Base-by-base conservation (phyloP, 2,888 invertebrate genomes). In the Sphaerophoria rueppellii region DNA sequence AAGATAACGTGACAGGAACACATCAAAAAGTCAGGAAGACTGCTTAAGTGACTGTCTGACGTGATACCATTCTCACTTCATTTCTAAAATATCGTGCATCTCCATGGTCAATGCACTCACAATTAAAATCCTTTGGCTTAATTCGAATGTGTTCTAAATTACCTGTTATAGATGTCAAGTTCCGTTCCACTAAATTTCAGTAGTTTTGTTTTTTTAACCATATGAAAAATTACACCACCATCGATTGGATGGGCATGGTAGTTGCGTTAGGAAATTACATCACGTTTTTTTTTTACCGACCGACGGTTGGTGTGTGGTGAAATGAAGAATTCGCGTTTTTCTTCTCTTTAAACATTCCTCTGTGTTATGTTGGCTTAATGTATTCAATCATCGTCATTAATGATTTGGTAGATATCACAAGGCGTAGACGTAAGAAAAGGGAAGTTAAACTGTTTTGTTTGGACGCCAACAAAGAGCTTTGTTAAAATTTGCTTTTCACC, bases 341-440 rank as follows among this genome's bases (percentile, higher is more conserved):
- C n/a, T n/a, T 63, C 43, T 24, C 43, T 2, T 37, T 37, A 63
- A 48, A 50, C 63, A 65, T 65, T 65, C 63, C 63, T 14, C 12
- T 6, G 35, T 16, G 9, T 46, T n/a, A 6, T 7, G 9, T 35
- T 48, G 11, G 24, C 24, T 24, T 65, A 48, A 50, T 65, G 50
- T 50, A 65, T 65, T 65, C 35, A 65, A 65, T 65, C 63, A 65
- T 37, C 63, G 16, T 65, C 43, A 37, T 50, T 35, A 48, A 7
- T 9, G 40, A 9, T 40, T 7, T 40, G 12, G 9, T 9, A 9
- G 43, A 12, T 43, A 43, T 43, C 43, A 43, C 12, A 12, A 12
- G 54, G 2, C 9, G 0, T 16, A 50, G 11, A 12, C 50, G 14
- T 35, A 57, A 63, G 48, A 9, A 48, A 48, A 48, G 63, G 63